Evolutionary conservation across 2,888 invertebrate genomes (phyloP), one percentile per base, ranked within the genome.

Genomic region (Mythimna impura): DNA sequence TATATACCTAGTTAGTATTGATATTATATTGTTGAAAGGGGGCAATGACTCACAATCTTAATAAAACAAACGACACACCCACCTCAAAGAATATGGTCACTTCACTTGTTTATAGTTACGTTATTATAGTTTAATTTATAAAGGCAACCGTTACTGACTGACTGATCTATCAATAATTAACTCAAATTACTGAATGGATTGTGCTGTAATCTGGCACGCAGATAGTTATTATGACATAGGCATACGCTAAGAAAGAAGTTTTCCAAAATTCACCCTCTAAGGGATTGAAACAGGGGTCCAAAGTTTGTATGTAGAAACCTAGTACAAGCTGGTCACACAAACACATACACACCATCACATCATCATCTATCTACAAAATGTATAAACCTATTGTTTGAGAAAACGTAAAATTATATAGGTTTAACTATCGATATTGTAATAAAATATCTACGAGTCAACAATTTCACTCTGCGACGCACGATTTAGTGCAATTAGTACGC

Each of bases 1-100:
- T 47, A 47, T 20, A 40, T 58, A 22, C 52, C 40, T 50, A 65
- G 40, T 62, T 58, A 50, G 54, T 66, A 14, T 30, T 52, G 55
- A 61, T 69, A 66, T 54, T 66, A 40, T 20, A 61, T 30, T 30
- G 64, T 34, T 25, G 61, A 71, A 64, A 57, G 43, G 57, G 57
- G 67, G 73, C 66, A 72, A 66, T 65, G 66, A 71, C 66, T 78
- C 54, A 61, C 60, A 71, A 83, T 66, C 71, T 72, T 63, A 69
- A 57, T 65, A 62, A 77, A 65, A 76, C 69, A 82, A 74, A 57
- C 40, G 81, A 72, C 81, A 83, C 84, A 76, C 84, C 83, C 81
- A 76, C 66, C 52, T 58, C 50, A 43, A 57, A 30, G 17, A 36
- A 65, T 57, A 17, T 40, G 30, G 20, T 55, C 36, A 12, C 12